Evolutionary conservation across 64 coral and sea anemone species (phyloP).

Genomic region (Porites australiensis): DNA sequence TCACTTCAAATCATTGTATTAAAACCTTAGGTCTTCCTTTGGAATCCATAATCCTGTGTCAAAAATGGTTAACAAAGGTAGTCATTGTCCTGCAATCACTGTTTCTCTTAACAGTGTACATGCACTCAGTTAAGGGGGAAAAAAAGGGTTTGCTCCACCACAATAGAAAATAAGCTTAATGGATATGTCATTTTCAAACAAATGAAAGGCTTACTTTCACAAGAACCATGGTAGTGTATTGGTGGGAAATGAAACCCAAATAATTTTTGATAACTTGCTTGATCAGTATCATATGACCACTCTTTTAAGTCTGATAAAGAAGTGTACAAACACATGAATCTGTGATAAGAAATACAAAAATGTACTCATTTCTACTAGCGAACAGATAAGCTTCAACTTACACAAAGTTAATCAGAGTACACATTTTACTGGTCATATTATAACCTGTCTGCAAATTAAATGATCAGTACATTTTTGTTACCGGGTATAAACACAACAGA

Average conservation of each 20-base stretch:
- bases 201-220: constrained; percentile 21
- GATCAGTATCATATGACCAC: constrained; percentile 17
- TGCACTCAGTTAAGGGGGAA: not conserved
- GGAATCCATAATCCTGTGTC: not conserved
- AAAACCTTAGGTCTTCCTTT: constrained; percentile 2
- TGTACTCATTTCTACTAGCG: no score
- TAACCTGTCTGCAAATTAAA: no score
- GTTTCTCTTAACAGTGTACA: not conserved
- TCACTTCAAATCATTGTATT: not conserved
- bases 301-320: no score
- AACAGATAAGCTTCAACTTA: no score
- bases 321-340: no score
- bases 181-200: constrained; percentile 10
- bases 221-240: not conserved
- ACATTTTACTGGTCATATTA: no score
- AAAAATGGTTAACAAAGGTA: not conserved
- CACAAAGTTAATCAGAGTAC: no score
- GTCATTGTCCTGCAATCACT: constrained; percentile 20
- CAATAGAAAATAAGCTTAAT: not conserved
- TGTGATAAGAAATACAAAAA: no score
- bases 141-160: not conserved
- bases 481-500: constrained; percentile 5
- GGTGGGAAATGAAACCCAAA: not conserved
- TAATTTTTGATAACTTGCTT: not conserved
- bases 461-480: not conserved